Evolutionary conservation across 1,140 invertebrate genomes (phyloP).

Genomic region (Trissolcus basalis): DNA sequence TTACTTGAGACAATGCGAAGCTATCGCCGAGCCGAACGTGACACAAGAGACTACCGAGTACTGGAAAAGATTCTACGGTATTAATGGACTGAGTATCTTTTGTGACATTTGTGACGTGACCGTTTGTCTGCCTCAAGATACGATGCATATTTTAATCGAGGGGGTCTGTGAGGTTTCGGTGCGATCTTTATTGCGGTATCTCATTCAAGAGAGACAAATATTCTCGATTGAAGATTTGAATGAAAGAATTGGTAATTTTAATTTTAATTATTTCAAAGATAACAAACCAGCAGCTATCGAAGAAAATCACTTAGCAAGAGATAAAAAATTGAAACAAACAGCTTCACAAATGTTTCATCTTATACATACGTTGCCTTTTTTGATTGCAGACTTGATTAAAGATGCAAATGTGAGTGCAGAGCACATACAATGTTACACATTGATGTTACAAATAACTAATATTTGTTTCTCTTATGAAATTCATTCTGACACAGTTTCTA

Average conservation of each 20-base stretch:
- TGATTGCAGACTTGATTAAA: not conserved
- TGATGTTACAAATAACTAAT: not conserved
- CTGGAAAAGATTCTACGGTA: not conserved
- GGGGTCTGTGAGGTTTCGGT: not conserved
- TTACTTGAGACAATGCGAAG: not conserved
- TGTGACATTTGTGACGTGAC: not conserved
- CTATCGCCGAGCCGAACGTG: not conserved
- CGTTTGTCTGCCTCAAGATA: not conserved
- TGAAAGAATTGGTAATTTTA: not conserved
- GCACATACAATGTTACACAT: not conserved
- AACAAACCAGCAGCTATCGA: not conserved
- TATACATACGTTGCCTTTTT: not conserved
- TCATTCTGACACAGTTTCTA: not conserved
- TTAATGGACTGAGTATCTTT: not conserved
- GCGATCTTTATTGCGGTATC: not conserved
- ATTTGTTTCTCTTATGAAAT: not conserved
- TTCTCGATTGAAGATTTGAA: not conserved
- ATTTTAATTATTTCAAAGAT: not conserved
- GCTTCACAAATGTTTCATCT: not conserved
- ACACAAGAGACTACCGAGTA: not conserved
- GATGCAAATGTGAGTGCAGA: not conserved
- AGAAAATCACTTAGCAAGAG: not conserved
- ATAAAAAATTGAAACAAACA: constrained; percentile 1
- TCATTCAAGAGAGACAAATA: not conserved
- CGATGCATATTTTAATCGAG: not conserved